Conservation (phyloP, 2,113 vertebrate species). For the Callopanchax toddi region DNA sequence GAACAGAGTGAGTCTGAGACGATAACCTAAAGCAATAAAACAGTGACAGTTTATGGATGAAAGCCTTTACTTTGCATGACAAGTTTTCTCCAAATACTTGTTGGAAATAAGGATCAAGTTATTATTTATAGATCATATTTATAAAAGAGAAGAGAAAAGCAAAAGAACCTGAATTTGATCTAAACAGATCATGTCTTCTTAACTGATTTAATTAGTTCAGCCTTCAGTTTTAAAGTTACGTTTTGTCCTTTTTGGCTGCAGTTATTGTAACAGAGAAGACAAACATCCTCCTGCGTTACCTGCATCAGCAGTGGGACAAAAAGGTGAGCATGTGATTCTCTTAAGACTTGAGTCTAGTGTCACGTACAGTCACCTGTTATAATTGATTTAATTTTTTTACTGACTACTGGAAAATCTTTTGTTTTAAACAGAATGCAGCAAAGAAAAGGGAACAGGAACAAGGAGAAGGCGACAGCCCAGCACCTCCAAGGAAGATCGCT, state of each 20-base stretch:
- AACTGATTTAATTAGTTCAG: too few relatives aligned
- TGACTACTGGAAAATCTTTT: slow-evolving; percentile 44
- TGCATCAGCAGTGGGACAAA: slow-evolving; percentile 99
- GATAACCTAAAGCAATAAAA: too few relatives aligned
- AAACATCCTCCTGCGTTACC: slow-evolving; percentile 97
- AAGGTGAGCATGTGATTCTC: slow-evolving; percentile 85
- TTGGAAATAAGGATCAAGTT: neutral
- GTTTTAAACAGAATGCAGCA: slow-evolving; percentile 88
- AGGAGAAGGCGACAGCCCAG: slow-evolving; percentile 91
- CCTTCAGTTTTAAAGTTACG: neutral
- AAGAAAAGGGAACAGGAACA: slow-evolving; percentile 98
- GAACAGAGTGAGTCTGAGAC: slow-evolving; percentile 89
- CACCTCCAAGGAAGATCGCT: slow-evolving; percentile 93
- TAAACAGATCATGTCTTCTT: too few relatives aligned
- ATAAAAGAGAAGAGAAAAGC: neutral
- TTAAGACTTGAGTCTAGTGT: too few relatives aligned
- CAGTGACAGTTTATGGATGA: neutral
- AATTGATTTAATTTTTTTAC: too few relatives aligned
- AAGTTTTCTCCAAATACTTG: neutral
- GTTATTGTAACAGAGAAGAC: slow-evolving; percentile 99
- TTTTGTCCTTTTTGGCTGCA: slow-evolving; percentile 58
- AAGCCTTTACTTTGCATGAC: neutral
- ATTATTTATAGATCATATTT: neutral
- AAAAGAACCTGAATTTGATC: neutral
- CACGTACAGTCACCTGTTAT: too few relatives aligned